Evolutionary conservation across 2,113 vertebrate species (phyloP).

Genomic region (Catharus fuscescens): DNA sequence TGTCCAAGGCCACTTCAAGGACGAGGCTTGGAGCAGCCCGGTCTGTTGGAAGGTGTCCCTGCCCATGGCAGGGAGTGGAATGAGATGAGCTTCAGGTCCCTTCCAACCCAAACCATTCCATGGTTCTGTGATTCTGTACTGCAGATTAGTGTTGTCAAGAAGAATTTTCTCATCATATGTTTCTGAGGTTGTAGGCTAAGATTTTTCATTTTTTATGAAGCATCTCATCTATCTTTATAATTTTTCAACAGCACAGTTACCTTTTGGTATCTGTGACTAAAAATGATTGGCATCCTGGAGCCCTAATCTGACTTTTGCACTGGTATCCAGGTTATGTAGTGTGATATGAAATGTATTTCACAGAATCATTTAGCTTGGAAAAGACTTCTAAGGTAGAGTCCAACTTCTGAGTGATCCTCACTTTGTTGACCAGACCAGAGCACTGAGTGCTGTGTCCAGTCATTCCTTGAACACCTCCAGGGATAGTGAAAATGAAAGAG

Average conservation of each 20-base stretch:
- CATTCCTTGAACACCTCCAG: neutral
- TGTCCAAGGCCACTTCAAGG: neutral
- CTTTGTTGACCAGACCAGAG: neutral
- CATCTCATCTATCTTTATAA: neutral
- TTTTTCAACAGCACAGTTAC: neutral
- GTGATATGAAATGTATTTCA: neutral
- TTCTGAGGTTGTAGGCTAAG: neutral
- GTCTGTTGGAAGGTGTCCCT: neutral
- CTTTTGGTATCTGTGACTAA: neutral
- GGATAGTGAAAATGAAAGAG: neutral
- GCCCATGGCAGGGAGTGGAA: neutral
- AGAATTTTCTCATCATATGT: neutral
- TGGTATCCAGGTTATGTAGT: neutral
- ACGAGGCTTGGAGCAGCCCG: neutral
- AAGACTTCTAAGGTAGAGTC: neutral
- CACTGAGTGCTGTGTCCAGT: neutral
- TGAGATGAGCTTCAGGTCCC: neutral
- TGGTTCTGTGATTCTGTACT: neutral
- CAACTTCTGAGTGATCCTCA: neutral
- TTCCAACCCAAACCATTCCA: neutral
- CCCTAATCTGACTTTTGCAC: neutral
- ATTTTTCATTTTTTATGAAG: neutral
- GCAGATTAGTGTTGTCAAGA: neutral
- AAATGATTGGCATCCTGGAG: neutral
- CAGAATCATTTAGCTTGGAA: neutral